Base-by-base conservation (phyloP, 2,113 vertebrate species). In the Nansenia antarctica region DNA sequence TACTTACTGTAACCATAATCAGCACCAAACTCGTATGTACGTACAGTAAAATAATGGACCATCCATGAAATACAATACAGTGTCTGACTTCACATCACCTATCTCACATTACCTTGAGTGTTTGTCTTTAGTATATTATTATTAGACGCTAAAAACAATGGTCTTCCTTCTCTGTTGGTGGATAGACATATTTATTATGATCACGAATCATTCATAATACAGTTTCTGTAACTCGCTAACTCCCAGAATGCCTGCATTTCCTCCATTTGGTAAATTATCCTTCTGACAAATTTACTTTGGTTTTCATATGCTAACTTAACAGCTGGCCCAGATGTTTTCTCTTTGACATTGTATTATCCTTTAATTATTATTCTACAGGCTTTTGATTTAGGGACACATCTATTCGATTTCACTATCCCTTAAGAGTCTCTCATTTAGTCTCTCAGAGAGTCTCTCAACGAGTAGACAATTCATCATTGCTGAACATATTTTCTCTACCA, bases 161-260 rank as follows among this genome's bases (percentile, higher is more conserved):
- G n/a, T n/a, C n/a, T n/a, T n/a, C n/a, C n/a, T n/a, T n/a, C 76
- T 79, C 79, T 72, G 71, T 74, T 80, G 76, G 79, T 78, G 80
- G 63, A 80, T 61, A 75, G 53, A 54, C 65, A 61, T 76, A 80
- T 82, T 85, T 84, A 70, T 80, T 78, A 76, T 77, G 64, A 74
- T 86, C n/a, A n/a, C n/a, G n/a, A 80, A 84, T 78, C 73, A 83
- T 80, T 80, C 73, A 69, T 61, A 68, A 77, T 69, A 62, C 75
- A 85, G 76, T 66, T 5, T 35, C 78, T 9, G 65, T 73, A 60
- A 78, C 73, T 35, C 11, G 34, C 4, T 42, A 70, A 67, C 66
- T 87, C 82, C 77, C 80, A 49, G 53, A 76, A 76, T 65, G 66
- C 67, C 59, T 61, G 53, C 69, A 37, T 65, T 75, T 69, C 53